Evolutionary conservation across 92 coral and sea anemone genomes (phyloP).

Genomic region (Metridium senile): DNA sequence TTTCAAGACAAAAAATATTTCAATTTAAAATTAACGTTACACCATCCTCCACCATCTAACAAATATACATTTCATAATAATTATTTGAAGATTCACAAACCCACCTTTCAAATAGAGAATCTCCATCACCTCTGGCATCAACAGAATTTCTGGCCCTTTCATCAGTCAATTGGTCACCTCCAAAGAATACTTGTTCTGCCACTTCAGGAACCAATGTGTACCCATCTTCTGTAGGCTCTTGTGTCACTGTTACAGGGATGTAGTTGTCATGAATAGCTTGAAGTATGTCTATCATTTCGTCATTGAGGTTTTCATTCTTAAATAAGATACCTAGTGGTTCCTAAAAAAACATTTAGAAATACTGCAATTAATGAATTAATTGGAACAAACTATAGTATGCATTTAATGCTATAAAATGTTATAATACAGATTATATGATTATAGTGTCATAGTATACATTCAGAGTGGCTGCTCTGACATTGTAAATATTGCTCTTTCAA

Average conservation of each 20-base stretch:
- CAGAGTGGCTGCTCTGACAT: too few relatives aligned
- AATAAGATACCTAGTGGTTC: conserved; percentile 58
- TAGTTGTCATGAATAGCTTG: conserved; percentile 51
- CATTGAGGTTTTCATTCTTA: conserved; percentile 56
- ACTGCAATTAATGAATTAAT: background rate
- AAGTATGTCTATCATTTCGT: conserved; percentile 59
- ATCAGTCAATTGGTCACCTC: conserved; percentile 65
- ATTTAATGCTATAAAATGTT: too few relatives aligned
- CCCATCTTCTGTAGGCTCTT: conserved; percentile 14
- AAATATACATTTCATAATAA: too few relatives aligned
- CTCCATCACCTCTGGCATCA: conserved; percentile 69
- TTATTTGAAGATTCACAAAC: conserved; percentile 20
- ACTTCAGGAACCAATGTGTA: conserved; percentile 15
- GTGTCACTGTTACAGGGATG: conserved; percentile 37
- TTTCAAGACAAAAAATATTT: background rate
- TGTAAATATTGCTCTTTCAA: too few relatives aligned
- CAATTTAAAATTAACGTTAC: conserved; percentile 12
- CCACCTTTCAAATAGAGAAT: conserved; percentile 19
- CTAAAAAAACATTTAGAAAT: conserved; percentile 2
- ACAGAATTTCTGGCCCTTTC: conserved; percentile 46
- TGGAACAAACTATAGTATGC: background rate
- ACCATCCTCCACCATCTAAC: conserved; percentile 32
- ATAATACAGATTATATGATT: background rate
- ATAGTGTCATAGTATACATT: too few relatives aligned
- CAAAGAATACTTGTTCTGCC: conserved; percentile 37